These are phyloP conservation scores for Lophochroa leadbeateri DNA, from an alignment of 2,113 vertebrate genomes.

Conservation along the genomic window DNA sequence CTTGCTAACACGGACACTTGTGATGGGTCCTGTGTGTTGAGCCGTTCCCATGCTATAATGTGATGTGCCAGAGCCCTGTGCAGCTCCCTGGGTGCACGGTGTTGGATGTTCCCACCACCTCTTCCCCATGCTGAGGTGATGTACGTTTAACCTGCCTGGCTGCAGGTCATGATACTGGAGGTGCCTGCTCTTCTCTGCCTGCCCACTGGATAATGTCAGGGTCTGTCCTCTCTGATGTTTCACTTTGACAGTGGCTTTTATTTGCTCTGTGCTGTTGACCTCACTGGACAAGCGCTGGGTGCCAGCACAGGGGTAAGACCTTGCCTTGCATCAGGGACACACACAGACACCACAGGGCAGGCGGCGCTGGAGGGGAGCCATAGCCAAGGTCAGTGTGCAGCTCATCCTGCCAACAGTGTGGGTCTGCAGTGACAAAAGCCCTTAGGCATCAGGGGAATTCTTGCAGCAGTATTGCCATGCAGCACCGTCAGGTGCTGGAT, in stretches of 20 bases:
- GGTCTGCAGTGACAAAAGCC: not conserved
- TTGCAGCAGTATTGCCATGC: not conserved
- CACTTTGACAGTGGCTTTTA: not conserved
- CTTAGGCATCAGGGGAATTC: not conserved
- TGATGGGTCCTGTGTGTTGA: fast-evolving
- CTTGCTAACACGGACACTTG: fast-evolving
- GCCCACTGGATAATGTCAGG: fast-evolving
- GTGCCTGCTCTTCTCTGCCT: not conserved
- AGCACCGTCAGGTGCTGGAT: not conserved
- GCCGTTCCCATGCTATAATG: fast-evolving
- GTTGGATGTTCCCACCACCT: not conserved
- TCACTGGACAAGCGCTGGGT: not conserved
- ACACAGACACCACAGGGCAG: fast-evolving
- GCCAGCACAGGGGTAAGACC: not conserved
- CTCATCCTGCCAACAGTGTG: fast-evolving
- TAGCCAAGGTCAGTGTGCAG: not conserved
- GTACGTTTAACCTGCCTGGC: not conserved
- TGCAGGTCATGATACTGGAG: not conserved
- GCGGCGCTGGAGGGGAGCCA: not conserved
- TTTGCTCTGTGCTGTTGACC: fast-evolving
- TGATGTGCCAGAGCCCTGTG: not conserved
- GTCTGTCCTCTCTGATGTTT: not conserved
- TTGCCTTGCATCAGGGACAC: not conserved
- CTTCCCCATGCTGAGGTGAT: fast-evolving
- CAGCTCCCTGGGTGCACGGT: fast-evolving